A percentile compares a stretch with the other conserved stretches of the same genome.
Conservation (phyloP, 2,888 invertebrate genomes). For the Nudaria mundana region DNA sequence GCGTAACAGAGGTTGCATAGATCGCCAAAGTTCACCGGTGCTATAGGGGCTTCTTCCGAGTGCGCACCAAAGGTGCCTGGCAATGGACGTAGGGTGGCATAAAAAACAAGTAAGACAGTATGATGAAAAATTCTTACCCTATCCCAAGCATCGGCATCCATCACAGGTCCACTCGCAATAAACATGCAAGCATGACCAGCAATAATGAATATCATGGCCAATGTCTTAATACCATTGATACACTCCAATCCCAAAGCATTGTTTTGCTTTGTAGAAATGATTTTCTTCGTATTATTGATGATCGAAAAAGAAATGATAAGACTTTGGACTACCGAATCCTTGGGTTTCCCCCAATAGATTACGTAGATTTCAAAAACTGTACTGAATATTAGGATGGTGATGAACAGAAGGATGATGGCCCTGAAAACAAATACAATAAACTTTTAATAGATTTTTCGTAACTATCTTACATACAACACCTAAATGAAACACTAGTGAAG, state of each 20-base stretch:
- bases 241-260: slow-evolving; percentile 83
- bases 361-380: slow-evolving; percentile 73
- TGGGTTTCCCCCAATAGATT: slow-evolving; percentile 49
- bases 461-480: too few relatives aligned
- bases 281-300: slow-evolving; percentile 81
- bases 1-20: too few relatives aligned
- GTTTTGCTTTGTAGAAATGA: slow-evolving; percentile 78
- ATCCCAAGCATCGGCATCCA: slow-evolving; percentile 83
- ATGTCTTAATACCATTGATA: slow-evolving; percentile 83
- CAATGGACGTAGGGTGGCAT: too few relatives aligned
- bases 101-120: too few relatives aligned
- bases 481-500: too few relatives aligned
- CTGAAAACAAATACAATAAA: slow-evolving; percentile 50
- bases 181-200: slow-evolving; percentile 85
- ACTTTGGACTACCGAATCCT: slow-evolving; percentile 45
- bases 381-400: slow-evolving; percentile 62
- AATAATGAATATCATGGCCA: slow-evolving; percentile 85
- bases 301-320: slow-evolving; percentile 80
- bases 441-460: not conserved
- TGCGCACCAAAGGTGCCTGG: too few relatives aligned
- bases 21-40: too few relatives aligned
- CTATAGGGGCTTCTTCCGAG: too few relatives aligned
- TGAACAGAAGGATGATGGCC: slow-evolving; percentile 67
- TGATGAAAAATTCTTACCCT: slow-evolving; percentile 60
- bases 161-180: slow-evolving; percentile 84